These are phyloP conservation scores for Hippocampus mohnikei DNA, from an alignment of 2,113 vertebrate species.

Conservation along the genomic window DNA sequence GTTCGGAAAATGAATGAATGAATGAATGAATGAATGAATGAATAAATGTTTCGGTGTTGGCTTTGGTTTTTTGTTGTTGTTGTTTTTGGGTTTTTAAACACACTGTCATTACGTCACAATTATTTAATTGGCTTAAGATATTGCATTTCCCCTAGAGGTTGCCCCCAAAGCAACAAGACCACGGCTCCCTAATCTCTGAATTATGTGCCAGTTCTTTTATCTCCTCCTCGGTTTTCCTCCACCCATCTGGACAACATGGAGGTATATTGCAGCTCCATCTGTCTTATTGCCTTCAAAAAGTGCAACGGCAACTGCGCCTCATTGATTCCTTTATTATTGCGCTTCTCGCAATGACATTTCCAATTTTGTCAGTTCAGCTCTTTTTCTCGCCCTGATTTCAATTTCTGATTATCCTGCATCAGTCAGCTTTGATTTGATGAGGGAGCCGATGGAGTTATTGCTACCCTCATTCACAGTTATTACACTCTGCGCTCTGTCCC, in stretches of 20 bases:
- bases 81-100: no score
- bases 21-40: no score
- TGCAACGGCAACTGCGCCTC: slow-evolving; percentile 45
- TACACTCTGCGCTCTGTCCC: slow-evolving; percentile 30
- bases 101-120: no score
- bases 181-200: background rate
- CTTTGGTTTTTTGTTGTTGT: no score
- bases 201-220: background rate
- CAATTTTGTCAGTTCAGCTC: slow-evolving; percentile 70
- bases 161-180: no score
- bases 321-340: slow-evolving; percentile 69
- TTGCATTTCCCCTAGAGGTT: no score
- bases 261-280: slow-evolving; percentile 21
- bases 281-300: slow-evolving; percentile 25
- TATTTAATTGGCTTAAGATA: no score
- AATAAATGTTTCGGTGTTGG: no score
- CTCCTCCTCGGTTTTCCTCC: background rate
- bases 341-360: slow-evolving; percentile 68
- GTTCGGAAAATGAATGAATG: no score
- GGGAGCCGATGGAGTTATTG: slow-evolving; percentile 66
- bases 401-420: slow-evolving; percentile 72
- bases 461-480: slow-evolving; percentile 64
- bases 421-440: slow-evolving; percentile 67
- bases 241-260: slow-evolving; percentile 12
- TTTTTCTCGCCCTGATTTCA: slow-evolving; percentile 63